Conservation (phyloP, 2,888 invertebrate species). For the Lasioglossum malachurum region DNA sequence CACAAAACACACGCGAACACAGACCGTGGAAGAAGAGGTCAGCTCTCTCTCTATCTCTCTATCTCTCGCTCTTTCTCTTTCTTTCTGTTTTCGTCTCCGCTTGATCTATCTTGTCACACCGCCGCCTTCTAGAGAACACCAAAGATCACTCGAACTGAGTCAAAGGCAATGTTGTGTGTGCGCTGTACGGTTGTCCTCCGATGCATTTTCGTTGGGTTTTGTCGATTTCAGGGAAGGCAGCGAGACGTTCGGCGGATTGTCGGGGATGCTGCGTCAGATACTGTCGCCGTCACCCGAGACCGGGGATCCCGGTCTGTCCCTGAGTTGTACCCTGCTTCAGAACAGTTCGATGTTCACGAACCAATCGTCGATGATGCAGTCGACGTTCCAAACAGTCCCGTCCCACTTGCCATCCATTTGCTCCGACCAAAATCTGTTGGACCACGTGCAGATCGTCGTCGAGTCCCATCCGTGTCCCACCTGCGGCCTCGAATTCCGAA, state of each 20-base stretch:
- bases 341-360: constrained; percentile 75
- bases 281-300: constrained; percentile 83
- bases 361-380: constrained; percentile 76
- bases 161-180: constrained; percentile 51
- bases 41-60: constrained; percentile 7
- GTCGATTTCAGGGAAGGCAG: constrained; percentile 82
- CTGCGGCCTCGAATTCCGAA: constrained; percentile 82
- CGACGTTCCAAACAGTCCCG: constrained; percentile 75
- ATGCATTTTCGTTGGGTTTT: constrained; percentile 82
- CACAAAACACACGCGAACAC: not conserved
- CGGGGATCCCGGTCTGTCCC: constrained; percentile 72
- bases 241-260: constrained; percentile 83
- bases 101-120: constrained; percentile 58
- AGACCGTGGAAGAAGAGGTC: not conserved
- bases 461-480: constrained; percentile 80
- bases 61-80: not conserved
- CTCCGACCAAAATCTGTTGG: constrained; percentile 68
- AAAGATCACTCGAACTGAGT: constrained; percentile 58
- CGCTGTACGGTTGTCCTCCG: constrained; percentile 63
- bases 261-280: constrained; percentile 84
- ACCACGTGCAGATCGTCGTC: constrained; percentile 77
- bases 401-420: constrained; percentile 63
- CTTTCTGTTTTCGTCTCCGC: constrained; percentile 22
- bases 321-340: constrained; percentile 75
- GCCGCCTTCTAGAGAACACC: constrained; percentile 74